Conservation (phyloP, 2,797 vertebrate genomes). For the Labeo calbasu region DNA sequence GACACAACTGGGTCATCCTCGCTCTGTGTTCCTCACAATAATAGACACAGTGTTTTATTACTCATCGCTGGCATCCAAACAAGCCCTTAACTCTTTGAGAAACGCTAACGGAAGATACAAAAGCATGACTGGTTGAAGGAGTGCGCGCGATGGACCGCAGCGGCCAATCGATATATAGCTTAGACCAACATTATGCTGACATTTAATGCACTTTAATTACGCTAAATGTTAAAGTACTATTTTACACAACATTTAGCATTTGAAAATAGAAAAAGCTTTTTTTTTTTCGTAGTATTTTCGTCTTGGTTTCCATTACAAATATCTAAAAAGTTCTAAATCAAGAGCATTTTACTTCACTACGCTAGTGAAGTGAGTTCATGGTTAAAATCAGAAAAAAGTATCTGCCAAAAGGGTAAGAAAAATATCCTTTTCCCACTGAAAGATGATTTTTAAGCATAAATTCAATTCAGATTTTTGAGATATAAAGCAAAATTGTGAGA, state of each 20-base stretch:
- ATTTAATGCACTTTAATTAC: background rate
- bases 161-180: background rate
- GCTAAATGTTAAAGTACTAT: background rate
- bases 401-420: no score
- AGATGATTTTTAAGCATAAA: no score
- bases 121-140: background rate
- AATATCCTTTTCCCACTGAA: background rate
- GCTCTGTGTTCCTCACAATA: constrained; percentile 35
- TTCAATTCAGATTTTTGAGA: no score
- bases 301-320: no score
- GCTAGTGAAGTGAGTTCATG: background rate
- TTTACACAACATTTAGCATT: background rate
- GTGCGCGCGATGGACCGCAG: background rate
- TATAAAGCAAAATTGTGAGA: no score
- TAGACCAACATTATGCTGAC: background rate
- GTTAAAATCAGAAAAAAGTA: background rate
- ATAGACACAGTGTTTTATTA: constrained; percentile 24
- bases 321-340: no score
- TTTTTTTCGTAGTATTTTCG: background rate
- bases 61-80: constrained; percentile 22
- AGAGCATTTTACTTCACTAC: background rate
- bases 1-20: constrained; percentile 58
- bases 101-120: background rate
- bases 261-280: background rate
- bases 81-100: background rate